These are phyloP conservation scores for Pseudopodoces humilis DNA, from an alignment of 2,113 vertebrate species.

Conservation along the genomic window DNA sequence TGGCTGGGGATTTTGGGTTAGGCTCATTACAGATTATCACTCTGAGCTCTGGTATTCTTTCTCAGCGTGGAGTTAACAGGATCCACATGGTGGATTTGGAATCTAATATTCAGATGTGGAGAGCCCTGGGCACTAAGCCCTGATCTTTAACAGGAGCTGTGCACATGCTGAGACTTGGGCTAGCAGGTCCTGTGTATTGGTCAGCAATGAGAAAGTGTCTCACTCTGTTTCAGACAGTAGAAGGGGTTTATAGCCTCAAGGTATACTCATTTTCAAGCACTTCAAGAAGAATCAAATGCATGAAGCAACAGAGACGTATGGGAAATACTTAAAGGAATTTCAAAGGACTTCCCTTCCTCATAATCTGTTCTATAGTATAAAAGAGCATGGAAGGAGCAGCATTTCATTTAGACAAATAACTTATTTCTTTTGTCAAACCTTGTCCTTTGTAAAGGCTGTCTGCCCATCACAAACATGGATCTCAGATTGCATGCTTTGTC, in stretches of 20 bases:
- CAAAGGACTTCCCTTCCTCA: neutral
- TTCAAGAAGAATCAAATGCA: neutral
- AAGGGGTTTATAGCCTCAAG: neutral
- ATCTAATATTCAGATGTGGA: neutral
- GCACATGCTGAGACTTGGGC: neutral
- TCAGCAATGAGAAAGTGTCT: neutral
- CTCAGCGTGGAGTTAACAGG: conserved; percentile 8
- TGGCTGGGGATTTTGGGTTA: conserved; percentile 8
- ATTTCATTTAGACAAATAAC: neutral
- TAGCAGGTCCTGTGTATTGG: neutral
- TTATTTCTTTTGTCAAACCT: neutral
- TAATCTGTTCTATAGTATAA: neutral
- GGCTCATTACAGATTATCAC: conserved; percentile 1
- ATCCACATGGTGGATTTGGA: conserved; percentile 27
- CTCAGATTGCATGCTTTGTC: neutral
- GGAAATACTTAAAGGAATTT: neutral
- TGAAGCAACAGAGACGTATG: neutral
- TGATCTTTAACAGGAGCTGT: neutral
- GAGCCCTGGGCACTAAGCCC: neutral
- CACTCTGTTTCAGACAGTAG: neutral
- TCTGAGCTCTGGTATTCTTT: conserved; percentile 14
- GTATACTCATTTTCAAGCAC: neutral
- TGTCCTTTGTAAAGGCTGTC: neutral
- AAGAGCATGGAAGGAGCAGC: neutral
- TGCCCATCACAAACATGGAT: neutral